Evolutionary conservation across 2,113 vertebrate genomes (phyloP), one percentile per base, ranked within the genome.

Genomic region (Epinephelus lanceolatus): DNA sequence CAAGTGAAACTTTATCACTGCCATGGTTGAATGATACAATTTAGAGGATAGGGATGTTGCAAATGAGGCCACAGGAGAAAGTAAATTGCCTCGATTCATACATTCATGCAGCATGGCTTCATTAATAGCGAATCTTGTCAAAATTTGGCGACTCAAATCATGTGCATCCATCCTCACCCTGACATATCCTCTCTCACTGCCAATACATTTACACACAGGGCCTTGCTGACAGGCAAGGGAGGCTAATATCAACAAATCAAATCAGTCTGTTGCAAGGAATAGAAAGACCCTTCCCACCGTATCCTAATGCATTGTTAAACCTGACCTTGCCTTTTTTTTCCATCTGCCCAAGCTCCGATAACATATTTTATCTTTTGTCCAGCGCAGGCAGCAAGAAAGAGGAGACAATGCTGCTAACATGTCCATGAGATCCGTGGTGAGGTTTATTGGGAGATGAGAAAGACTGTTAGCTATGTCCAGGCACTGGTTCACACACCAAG

Each of bases 211-310:
- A 55, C 15, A 71, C 42, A 61, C 23, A 66, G 40, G n/a, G 27
- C 56, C 71, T 67, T 49, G 33, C 55, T 71, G 73, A 83, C 65
- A 75, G n/a, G 30, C 81, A 75, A 74, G 27, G 17, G 52, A 81
- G 69, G 13, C 77, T 47, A 85, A 80, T 83, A 87, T 81, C 85
- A 85, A 81, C 69, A 86, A 87, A 86, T 91, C 74, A 81, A 90
- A 89, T 94, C 86, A 81, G 78, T 67, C 59, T 6, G 14, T n/a
- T 71, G 69, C 59, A 56, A 80, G 40, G 72, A 82, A 76, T 23
- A 82, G 74, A 73, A 42, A 17, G 21, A 68, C 45, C 77, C 52
- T 81, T 84, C 72, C 76, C 57, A 66, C 57, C 67, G 71, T 87
- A 71, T 89, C 80, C 76, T 71, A 76, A 83, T 86, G 81, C 63